phyloP scores from a whole-genome alignment of 2,113 vertebrate species.

The Oryzias javanicus region DNA sequence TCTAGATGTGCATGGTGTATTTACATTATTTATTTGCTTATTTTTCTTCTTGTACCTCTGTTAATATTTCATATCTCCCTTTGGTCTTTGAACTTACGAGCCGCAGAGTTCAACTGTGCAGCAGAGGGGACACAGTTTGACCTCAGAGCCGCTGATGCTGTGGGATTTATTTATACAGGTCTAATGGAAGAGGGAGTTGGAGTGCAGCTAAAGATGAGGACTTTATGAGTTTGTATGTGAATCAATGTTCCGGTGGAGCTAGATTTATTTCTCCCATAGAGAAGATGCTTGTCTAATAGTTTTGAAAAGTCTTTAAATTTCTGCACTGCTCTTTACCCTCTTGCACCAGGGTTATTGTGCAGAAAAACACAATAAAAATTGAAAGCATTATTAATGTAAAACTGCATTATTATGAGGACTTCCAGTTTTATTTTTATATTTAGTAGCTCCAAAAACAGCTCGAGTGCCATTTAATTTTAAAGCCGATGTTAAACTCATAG shows the following conservation, averaged over 20 bases:
- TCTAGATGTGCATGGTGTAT: conserved; percentile 10
- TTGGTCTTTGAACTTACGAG: conserved; percentile 39
- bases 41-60: conserved; percentile 26
- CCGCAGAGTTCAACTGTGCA: conserved; percentile 7
- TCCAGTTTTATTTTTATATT: no score
- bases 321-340: no score
- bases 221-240: conserved; percentile 9
- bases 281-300: not conserved
- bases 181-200: not conserved
- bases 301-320: no score
- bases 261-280: not conserved
- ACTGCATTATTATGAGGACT: no score
- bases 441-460: no score
- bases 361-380: no score
- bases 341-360: no score
- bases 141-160: not conserved
- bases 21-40: conserved; percentile 57
- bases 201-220: not conserved
- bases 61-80: conserved; percentile 52
- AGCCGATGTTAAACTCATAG: no score
- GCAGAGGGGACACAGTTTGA: conserved; percentile 12
- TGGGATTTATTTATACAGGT: conserved; percentile 6
- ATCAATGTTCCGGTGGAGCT: conserved; percentile 3
- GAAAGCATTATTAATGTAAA: no score
- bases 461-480: no score